phyloP scores from a whole-genome alignment of 2,888 invertebrate genomes.

The Lochmaea crataegi region DNA sequence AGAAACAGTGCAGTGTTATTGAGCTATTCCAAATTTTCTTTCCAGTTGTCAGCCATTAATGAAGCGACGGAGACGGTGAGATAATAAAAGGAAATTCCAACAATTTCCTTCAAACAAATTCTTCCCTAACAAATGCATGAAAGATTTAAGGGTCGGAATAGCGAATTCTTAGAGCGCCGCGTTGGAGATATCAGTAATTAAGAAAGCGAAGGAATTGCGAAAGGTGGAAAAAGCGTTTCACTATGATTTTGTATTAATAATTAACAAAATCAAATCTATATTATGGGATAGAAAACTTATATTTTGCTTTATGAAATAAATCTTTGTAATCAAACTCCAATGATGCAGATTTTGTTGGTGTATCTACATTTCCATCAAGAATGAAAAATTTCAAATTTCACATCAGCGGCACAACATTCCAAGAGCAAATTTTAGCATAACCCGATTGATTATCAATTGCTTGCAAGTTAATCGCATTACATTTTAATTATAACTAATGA shows the following conservation, averaged over 20 bases:
- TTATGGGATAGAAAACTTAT: too few species aligned
- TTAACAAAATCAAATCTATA: too few species aligned
- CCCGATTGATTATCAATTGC: too few species aligned
- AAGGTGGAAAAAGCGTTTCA: neutral
- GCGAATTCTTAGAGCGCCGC: neutral
- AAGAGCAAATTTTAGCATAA: too few species aligned
- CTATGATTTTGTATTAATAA: neutral
- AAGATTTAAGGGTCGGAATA: neutral
- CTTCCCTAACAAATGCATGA: neutral
- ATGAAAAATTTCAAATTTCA: too few species aligned
- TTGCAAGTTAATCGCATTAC: too few species aligned
- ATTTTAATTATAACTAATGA: too few species aligned
- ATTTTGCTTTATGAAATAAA: too few species aligned
- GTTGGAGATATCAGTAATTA: neutral
- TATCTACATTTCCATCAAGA: too few species aligned
- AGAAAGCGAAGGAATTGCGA: neutral
- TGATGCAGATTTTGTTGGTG: too few species aligned
- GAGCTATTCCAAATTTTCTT: neutral
- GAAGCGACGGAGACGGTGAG: neutral
- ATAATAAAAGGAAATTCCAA: neutral
- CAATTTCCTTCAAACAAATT: neutral
- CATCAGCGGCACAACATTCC: too few species aligned
- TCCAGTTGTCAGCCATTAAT: neutral
- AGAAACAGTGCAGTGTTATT: neutral
- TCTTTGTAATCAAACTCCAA: too few species aligned